Evolutionary conservation across 2,888 invertebrate genomes (phyloP).

Genomic region (Margaritifera margaritifera): DNA sequence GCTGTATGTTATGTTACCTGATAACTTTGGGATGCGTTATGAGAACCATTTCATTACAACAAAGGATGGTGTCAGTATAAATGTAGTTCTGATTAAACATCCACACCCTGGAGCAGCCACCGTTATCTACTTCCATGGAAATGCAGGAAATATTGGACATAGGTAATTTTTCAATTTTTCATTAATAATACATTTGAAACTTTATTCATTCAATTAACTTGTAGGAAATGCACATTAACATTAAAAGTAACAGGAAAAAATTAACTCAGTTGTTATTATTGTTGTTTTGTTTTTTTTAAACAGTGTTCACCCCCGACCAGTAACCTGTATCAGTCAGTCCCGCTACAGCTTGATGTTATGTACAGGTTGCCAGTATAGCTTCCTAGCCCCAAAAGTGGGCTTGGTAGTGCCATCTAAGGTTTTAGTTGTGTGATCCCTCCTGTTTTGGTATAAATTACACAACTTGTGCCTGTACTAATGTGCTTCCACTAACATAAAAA

Average conservation of each 20-base stretch:
- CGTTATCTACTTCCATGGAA: conserved; percentile 93
- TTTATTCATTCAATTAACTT: neutral
- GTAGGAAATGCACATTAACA: too few species aligned
- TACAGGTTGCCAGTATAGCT: too few species aligned
- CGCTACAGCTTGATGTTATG: too few species aligned
- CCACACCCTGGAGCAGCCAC: conserved; percentile 79
- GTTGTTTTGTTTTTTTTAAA: too few species aligned
- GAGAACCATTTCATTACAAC: conserved; percentile 84
- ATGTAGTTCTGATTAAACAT: conserved; percentile 73
- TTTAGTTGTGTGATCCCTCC: too few species aligned
- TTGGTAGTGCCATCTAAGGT: too few species aligned
- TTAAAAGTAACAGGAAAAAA: neutral
- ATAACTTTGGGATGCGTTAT: conserved; percentile 85
- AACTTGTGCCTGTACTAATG: too few species aligned
- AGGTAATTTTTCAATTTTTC: conserved; percentile 63
- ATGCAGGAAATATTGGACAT: conserved; percentile 97
- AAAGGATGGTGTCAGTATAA: conserved; percentile 70
- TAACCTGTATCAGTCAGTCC: too few species aligned
- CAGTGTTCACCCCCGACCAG: too few species aligned
- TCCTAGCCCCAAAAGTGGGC: too few species aligned
- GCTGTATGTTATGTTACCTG: conserved; percentile 89
- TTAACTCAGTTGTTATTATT: neutral
- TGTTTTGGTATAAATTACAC: too few species aligned
- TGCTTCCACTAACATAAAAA: too few species aligned
- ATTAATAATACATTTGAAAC: neutral